These are phyloP conservation scores for Spatulosminthurus flaviceps DNA, from an alignment of 2,888 invertebrate species.

Conservation along the genomic window DNA sequence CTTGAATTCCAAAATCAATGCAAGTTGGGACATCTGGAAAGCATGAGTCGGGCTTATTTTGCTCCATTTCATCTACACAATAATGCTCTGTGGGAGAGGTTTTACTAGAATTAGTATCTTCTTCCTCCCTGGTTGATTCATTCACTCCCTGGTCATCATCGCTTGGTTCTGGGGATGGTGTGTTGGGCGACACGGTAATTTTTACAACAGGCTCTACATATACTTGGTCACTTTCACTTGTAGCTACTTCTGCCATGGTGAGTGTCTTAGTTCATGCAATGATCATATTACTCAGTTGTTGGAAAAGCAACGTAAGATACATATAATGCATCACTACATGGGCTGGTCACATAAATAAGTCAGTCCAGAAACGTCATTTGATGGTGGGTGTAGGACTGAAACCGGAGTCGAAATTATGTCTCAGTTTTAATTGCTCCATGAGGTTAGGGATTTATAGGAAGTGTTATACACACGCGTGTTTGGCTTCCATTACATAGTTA, in stretches of 20 bases:
- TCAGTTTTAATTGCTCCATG: background rate
- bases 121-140: background rate
- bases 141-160: background rate
- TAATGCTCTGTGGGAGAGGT: too few species aligned
- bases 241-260: constrained; percentile 31
- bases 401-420: background rate
- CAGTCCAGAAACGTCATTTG: too few species aligned
- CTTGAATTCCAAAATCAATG: constrained; percentile 62
- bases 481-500: background rate
- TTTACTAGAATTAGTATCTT: background rate
- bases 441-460: background rate
- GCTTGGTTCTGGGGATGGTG: constrained; percentile 42
- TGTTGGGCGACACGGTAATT: constrained; percentile 60
- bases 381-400: too few species aligned
- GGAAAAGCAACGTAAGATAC: too few species aligned
- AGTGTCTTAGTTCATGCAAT: background rate
- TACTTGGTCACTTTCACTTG: constrained; percentile 47
- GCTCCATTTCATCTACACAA: background rate
- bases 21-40: constrained; percentile 37
- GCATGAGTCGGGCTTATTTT: background rate
- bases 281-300: background rate
- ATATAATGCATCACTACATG: too few species aligned
- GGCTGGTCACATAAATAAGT: too few species aligned
- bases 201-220: constrained; percentile 52
- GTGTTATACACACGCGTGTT: background rate